Percentiles rank a stretch among this genome's conserved stretches.
Conservation (phyloP, 2,888 invertebrate species). For the Orthonevra nobilis region DNA sequence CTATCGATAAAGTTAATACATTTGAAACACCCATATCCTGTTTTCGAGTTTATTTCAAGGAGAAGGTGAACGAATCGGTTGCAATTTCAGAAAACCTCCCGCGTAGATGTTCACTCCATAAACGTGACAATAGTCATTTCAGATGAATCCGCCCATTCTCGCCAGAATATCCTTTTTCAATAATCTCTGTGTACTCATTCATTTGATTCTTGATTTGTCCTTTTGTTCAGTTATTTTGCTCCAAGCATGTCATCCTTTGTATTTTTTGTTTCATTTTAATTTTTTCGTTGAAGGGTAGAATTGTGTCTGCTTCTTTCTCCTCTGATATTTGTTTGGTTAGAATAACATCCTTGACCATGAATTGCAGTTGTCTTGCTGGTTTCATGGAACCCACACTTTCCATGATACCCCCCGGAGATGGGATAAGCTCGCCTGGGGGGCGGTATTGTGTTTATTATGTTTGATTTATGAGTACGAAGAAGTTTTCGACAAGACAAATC, state of each 20-base stretch:
- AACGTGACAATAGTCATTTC: background rate
- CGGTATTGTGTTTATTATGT: slow-evolving; percentile 61
- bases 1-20: slow-evolving; percentile 16
- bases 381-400: slow-evolving; percentile 12
- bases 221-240: background rate
- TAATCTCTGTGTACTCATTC: background rate
- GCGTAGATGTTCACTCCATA: background rate
- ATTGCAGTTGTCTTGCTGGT: slow-evolving; percentile 59
- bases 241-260: too few species aligned
- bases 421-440: slow-evolving; percentile 14
- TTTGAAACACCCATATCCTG: slow-evolving; percentile 11
- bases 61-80: background rate
- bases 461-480: slow-evolving; percentile 66
- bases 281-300: background rate
- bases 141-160: too few species aligned
- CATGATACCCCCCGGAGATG: slow-evolving; percentile 30
- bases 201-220: background rate
- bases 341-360: slow-evolving; percentile 63
- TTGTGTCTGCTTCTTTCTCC: slow-evolving; percentile 33
- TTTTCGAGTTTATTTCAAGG: slow-evolving; percentile 9
- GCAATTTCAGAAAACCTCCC: background rate
- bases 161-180: background rate
- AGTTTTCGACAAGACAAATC: slow-evolving; percentile 68
- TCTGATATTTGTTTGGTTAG: too few species aligned
- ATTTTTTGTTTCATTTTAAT: too few species aligned